Evolutionary conservation across 2,888 invertebrate genomes (phyloP).

Genomic region (Tetranychus piercei): DNA sequence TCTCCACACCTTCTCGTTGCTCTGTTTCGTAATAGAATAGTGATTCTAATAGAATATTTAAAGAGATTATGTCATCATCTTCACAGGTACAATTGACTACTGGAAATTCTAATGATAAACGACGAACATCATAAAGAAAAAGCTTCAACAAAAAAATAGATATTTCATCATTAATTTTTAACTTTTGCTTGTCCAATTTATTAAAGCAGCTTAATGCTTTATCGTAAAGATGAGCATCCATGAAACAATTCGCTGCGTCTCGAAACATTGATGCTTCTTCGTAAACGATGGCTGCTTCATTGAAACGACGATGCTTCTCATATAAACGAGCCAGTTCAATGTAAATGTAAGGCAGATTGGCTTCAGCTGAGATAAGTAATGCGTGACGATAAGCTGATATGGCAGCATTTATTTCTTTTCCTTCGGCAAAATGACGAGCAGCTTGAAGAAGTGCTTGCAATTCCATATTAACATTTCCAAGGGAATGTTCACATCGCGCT

Average conservation of each 20-base stretch:
- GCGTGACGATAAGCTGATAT: slow-evolving; percentile 21
- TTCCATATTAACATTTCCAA: slow-evolving; percentile 17
- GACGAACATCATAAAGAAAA: slow-evolving; percentile 16
- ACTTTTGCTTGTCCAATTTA: slow-evolving; percentile 5
- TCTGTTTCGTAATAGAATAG: slow-evolving; percentile 11
- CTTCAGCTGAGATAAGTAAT: slow-evolving; percentile 1
- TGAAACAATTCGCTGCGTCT: slow-evolving; percentile 17
- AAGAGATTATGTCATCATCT: slow-evolving; percentile 14
- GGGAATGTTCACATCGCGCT: slow-evolving; percentile 20
- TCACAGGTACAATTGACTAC: slow-evolving; percentile 12
- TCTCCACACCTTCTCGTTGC: neutral
- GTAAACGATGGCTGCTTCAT: slow-evolving; percentile 19
- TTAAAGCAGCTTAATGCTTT: slow-evolving; percentile 16
- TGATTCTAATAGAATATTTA: slow-evolving; percentile 17
- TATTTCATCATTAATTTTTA: slow-evolving; percentile 17
- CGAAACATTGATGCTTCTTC: slow-evolving; percentile 14
- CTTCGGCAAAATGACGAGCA: slow-evolving; percentile 15
- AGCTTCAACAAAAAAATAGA: slow-evolving; percentile 20
- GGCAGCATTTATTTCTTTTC: slow-evolving; percentile 19
- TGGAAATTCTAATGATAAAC: slow-evolving; percentile 19
- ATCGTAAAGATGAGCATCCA: slow-evolving; percentile 13
- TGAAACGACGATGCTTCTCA: slow-evolving; percentile 2
- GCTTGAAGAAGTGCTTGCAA: slow-evolving; percentile 15
- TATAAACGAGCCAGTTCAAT: slow-evolving; percentile 18
- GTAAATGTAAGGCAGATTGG: slow-evolving; percentile 10